Evolutionary conservation across 1,140 invertebrate species (phyloP), one percentile per base, ranked within the genome.

Genomic region (Linepithema humile): DNA sequence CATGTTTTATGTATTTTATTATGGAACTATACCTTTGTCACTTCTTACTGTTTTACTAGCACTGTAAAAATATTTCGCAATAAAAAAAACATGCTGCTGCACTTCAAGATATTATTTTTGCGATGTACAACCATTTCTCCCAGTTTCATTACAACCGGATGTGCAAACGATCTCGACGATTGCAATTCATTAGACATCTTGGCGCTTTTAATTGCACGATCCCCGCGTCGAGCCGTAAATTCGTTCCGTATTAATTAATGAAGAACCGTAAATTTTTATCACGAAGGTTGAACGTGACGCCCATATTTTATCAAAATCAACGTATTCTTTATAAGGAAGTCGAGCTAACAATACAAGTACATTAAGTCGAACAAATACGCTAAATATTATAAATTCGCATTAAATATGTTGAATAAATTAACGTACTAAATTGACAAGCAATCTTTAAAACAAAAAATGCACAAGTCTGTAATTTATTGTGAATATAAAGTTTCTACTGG

Each of bases 241-340:
- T 69, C 75, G n/a, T 75, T 32, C 17, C 29, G 62, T 40, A 53
- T 78, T 78, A 64, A 78, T 78, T 55, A 32, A 20, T 45, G 35
- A 32, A 12, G 23, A 69, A 55, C 17, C 62, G 35, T 55, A 53
- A 53, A 78, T 78, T 55, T 43, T 55, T 20, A 20, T 32, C n/a
- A 20, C 29, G 3, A 62, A 35, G 32, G 20, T 32, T 10, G 29
- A 78, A 67, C 59, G 60, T 50, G 57, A 77, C 74, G 29, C 7
- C n/a, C 55, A 67, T 53, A 67, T 67, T 67, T 67, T 29, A 50
- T 15, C 35, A 48, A 10, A 2, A 72, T 53, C 29, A 9, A 10
- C 29, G 43, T n/a, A 29, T 40, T 55, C 9, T 57, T 23, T 57
- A 40, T 59, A 23, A 20, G 6, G 3, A 5, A 20, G 17, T 69